These are phyloP conservation scores for Unio delphinus DNA, from an alignment of 2,888 invertebrate genomes.

Conservation along the genomic window DNA sequence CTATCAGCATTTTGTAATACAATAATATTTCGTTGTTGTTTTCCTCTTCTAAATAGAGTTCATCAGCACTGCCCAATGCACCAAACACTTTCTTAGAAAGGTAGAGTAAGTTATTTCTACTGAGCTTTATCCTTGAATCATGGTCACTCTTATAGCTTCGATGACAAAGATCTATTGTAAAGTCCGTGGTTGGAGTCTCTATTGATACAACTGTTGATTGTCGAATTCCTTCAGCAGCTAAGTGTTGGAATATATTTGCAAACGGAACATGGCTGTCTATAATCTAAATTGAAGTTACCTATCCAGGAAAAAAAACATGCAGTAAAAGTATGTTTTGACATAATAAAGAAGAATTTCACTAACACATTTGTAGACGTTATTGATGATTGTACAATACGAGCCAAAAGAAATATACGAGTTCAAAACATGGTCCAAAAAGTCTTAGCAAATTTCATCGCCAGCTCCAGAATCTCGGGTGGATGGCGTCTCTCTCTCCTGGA, in stretches of 20 bases:
- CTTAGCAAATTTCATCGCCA: too few relatives aligned
- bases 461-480: too few relatives aligned
- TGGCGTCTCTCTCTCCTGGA: too few relatives aligned
- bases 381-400: too few relatives aligned
- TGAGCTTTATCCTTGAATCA: conserved; percentile 2
- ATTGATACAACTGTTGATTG: conserved; percentile 6
- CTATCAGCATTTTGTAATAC: not conserved
- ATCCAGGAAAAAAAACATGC: too few relatives aligned
- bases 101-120: conserved; percentile 3
- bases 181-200: not conserved
- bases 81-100: not conserved
- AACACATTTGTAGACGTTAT: too few relatives aligned
- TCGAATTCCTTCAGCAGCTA: conserved; percentile 10
- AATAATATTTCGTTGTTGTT: not conserved
- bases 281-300: not conserved
- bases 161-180: conserved; percentile 5
- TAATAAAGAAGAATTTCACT: too few relatives aligned
- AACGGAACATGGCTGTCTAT: conserved; percentile 7
- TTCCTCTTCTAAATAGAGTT: conserved; percentile 1
- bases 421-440: too few relatives aligned
- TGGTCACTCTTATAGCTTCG: conserved; percentile 7
- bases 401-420: too few relatives aligned
- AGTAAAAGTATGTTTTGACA: too few relatives aligned
- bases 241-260: conserved; percentile 12
- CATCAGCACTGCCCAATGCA: not conserved